phyloP scores from a whole-genome alignment of 2,888 invertebrate genomes.

The Machimus rusticus region DNA sequence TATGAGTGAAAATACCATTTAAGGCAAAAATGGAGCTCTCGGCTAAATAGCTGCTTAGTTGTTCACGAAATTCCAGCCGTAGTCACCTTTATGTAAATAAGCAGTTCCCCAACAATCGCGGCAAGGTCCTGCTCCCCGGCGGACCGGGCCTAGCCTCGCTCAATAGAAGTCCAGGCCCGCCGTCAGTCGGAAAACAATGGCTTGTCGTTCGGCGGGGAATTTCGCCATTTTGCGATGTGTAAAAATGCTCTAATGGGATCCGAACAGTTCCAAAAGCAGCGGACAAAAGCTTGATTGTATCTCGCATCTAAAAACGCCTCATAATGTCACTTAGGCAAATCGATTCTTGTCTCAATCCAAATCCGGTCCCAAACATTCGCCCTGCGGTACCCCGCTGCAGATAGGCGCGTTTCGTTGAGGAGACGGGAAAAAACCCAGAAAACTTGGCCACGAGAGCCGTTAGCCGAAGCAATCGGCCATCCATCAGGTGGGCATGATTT shows the following conservation, averaged over 20 bases:
- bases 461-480: conserved; percentile 15
- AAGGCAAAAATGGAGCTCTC: not conserved
- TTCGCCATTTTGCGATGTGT: not conserved
- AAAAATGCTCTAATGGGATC: not conserved
- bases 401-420: not conserved
- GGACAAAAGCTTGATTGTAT: not conserved
- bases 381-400: not conserved
- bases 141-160: not conserved
- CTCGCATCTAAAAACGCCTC: not conserved
- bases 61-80: not conserved
- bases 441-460: not conserved
- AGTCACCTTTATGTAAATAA: not conserved
- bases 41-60: not conserved
- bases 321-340: not conserved
- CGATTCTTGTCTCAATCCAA: not conserved
- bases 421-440: not conserved
- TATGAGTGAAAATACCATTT: not conserved
- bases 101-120: not conserved
- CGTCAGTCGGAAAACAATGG: not conserved
- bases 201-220: not conserved
- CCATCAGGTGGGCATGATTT: conserved; percentile 39
- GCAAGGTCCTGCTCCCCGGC: not conserved
- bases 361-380: not conserved
- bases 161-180: not conserved
- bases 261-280: not conserved